phyloP scores from a whole-genome alignment of 2,113 vertebrate genomes.

The Leptobrachium ailaonicum region DNA sequence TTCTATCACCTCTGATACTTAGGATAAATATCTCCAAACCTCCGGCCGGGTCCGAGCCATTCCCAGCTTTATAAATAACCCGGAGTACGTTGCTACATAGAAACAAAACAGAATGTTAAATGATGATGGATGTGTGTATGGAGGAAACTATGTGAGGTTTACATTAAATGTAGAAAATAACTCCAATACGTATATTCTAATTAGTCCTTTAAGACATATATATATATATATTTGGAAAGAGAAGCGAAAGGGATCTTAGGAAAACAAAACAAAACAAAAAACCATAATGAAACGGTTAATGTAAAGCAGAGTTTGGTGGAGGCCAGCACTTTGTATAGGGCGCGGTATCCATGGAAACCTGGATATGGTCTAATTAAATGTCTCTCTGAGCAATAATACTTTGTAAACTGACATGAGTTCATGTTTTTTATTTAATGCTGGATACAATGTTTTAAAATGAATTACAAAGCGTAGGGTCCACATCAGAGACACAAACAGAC shows the following conservation, averaged over 20 bases:
- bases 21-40: no score
- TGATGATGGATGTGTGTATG: no score
- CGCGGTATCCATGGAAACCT: constrained; percentile 17
- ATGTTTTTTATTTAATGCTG: background rate
- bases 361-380: constrained; percentile 42
- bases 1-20: no score
- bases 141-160: constrained; percentile 52
- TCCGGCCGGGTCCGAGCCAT: no score
- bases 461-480: constrained; percentile 28
- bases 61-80: no score
- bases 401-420: background rate
- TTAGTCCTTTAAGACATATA: constrained; percentile 49
- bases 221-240: constrained; percentile 27
- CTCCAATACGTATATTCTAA: constrained; percentile 25
- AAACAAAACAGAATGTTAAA: no score
- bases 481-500: background rate
- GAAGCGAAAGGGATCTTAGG: constrained; percentile 42
- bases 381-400: constrained; percentile 32
- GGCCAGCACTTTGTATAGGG: background rate
- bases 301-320: constrained; percentile 38
- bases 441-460: constrained; percentile 28
- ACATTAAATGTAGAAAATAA: constrained; percentile 52
- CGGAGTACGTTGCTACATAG: no score
- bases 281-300: constrained; percentile 41
- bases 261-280: constrained; percentile 29